phyloP scores from a whole-genome alignment of 2,113 vertebrate genomes.

The Lamprologus callipterus region DNA sequence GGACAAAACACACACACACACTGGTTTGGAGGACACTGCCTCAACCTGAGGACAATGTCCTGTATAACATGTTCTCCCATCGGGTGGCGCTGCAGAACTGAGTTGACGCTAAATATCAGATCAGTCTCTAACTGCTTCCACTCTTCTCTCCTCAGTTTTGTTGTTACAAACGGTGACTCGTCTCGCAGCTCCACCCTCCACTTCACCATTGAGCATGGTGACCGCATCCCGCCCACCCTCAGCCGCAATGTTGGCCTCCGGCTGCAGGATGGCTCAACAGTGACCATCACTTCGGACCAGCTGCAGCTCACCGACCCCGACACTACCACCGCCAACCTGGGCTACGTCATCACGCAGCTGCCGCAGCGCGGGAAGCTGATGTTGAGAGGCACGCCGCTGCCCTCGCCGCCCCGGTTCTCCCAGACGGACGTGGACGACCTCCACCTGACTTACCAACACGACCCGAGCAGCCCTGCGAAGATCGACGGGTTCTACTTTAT shows the following conservation, averaged over 20 bases:
- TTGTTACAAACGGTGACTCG: constrained; percentile 63
- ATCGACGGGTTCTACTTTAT: constrained; percentile 66
- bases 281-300: constrained; percentile 29
- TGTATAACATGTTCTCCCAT: background rate
- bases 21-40: background rate
- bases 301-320: constrained; percentile 67
- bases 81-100: background rate
- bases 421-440: constrained; percentile 63
- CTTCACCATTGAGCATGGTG: constrained; percentile 52
- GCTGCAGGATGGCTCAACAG: constrained; percentile 34
- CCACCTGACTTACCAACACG: constrained; percentile 59
- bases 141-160: constrained; percentile 57
- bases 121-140: background rate
- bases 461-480: constrained; percentile 6
- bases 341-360: constrained; percentile 43
- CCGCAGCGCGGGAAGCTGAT: constrained; percentile 59
- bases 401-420: constrained; percentile 26
- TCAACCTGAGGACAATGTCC: background rate
- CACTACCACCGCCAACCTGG: constrained; percentile 53
- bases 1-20: background rate
- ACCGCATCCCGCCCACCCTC: constrained; percentile 58
- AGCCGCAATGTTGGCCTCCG: constrained; percentile 51
- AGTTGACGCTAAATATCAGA: background rate
- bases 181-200: constrained; percentile 44
- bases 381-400: constrained; percentile 34